phyloP scores from a whole-genome alignment of 1,140 invertebrate species.

The Cyphomyrmex costatus region DNA sequence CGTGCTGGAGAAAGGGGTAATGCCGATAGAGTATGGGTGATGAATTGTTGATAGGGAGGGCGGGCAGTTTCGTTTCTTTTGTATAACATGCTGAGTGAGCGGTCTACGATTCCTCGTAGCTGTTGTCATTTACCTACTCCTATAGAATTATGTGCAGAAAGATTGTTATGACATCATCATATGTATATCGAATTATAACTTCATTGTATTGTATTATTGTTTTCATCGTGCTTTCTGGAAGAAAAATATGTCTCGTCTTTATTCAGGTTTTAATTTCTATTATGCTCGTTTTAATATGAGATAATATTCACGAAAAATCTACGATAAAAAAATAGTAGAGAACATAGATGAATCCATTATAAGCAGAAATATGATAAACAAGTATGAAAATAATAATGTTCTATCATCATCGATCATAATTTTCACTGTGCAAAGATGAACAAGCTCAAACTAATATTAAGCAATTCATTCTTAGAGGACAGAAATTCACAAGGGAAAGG shows the following conservation, averaged over 20 bases:
- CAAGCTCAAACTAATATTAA: slow-evolving; percentile 6
- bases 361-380: slow-evolving; percentile 23
- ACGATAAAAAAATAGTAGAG: not conserved
- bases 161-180: slow-evolving; percentile 21
- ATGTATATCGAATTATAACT: not conserved
- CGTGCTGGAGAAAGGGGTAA: slow-evolving; percentile 59
- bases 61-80: slow-evolving; percentile 51
- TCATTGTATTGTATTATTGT: not conserved
- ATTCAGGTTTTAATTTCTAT: slow-evolving; percentile 20
- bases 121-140: slow-evolving; percentile 45
- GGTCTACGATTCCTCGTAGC: slow-evolving; percentile 30
- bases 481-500: not conserved
- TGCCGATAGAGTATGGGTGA: slow-evolving; percentile 58
- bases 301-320: not conserved
- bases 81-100: slow-evolving; percentile 48
- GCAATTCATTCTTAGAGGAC: not conserved
- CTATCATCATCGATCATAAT: slow-evolving; percentile 14
- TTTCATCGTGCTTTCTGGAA: not conserved
- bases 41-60: slow-evolving; percentile 59
- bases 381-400: slow-evolving; percentile 1
- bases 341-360: not conserved
- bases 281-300: not conserved
- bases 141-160: slow-evolving; percentile 27
- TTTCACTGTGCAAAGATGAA: not conserved
- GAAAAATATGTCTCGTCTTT: slow-evolving; percentile 1